phyloP scores from a whole-genome alignment of 2,797 vertebrate species.

The Chelidonichthys spinosus region DNA sequence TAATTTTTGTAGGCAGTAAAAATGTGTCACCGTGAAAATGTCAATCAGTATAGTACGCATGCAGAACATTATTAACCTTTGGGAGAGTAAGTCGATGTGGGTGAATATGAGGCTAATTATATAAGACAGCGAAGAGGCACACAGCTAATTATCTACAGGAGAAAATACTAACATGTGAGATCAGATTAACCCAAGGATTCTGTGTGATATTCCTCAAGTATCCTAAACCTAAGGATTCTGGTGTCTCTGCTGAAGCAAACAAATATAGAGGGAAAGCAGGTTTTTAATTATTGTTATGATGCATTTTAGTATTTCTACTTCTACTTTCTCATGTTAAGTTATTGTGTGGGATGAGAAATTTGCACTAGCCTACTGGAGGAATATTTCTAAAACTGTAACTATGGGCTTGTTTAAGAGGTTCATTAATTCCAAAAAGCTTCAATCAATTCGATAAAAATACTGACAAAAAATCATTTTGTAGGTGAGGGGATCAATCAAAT shows the following conservation, averaged over 20 bases:
- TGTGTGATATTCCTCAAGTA: conserved; percentile 38
- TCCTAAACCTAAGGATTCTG: conserved; percentile 22
- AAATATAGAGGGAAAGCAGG: conserved; percentile 5
- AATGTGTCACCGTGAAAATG: conserved; percentile 21
- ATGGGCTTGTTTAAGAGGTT: neutral
- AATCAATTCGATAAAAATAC: no score
- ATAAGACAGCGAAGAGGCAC: conserved; percentile 54
- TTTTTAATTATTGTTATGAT: no score
- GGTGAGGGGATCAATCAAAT: neutral
- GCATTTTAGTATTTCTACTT: neutral
- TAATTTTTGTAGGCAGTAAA: conserved; percentile 6
- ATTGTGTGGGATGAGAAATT: neutral
- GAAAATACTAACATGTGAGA: conserved; percentile 39
- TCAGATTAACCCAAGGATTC: conserved; percentile 62
- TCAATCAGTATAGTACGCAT: conserved; percentile 11
- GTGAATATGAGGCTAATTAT: conserved; percentile 68
- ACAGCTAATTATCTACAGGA: conserved; percentile 61
- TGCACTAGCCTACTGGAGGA: neutral
- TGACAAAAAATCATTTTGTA: no score
- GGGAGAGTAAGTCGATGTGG: conserved; percentile 41
- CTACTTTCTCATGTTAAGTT: neutral
- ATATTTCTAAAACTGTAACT: neutral
- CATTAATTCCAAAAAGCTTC: neutral
- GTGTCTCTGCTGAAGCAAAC: conserved; percentile 26
- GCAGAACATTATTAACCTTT: conserved; percentile 65